Base-by-base conservation (phyloP, 2,888 invertebrate genomes). In the Lycocerus yunnanus region DNA sequence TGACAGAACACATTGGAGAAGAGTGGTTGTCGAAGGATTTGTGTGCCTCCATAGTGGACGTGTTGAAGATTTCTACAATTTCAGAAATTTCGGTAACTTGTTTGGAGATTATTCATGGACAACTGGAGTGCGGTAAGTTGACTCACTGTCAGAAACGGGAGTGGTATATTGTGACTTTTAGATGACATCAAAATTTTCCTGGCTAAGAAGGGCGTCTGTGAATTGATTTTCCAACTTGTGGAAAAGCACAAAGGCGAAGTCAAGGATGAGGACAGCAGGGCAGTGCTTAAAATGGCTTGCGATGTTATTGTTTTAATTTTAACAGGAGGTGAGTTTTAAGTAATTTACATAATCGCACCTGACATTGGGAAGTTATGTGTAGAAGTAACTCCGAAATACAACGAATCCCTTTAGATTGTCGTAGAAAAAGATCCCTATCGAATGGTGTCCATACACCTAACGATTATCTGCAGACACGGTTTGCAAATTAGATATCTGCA, bases 221-320 rank as follows among this genome's bases (percentile, higher is more conserved):
- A 95, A 84, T 88, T 94, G 68, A 90, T 97, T 21, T 92, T 94
- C 82, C 88, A 90, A 67, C 89, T 95, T 14, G 88, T 96, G 43
- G 94, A 95, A 84, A 91, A 92, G 81, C 91, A 93, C 82, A 92
- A 89, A 84, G 89, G 87, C 80, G 88, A 83, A 72, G 89, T 91
- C 72, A 90, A 89, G 69, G 92, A 92, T 83, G 92, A 92, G 79
- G 93, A 92, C 78, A 90, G 90, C 15, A 87, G 92, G 80, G 91
- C 92, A 2, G 89, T 94, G 5, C 90, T 95, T 86, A 96, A 95
- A 87, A 90, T 94, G 84, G 95, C 96, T 16, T 96, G 96, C 83
- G 96, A 97, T 86, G 90, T 97, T 43, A 91, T 97, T 79, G 93
- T 96, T 24, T 90, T 95, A 69, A 92, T 97, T 74, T 88, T 97